Conservation (phyloP, 2,888 invertebrate genomes). For the Ferrisia virgata region DNA sequence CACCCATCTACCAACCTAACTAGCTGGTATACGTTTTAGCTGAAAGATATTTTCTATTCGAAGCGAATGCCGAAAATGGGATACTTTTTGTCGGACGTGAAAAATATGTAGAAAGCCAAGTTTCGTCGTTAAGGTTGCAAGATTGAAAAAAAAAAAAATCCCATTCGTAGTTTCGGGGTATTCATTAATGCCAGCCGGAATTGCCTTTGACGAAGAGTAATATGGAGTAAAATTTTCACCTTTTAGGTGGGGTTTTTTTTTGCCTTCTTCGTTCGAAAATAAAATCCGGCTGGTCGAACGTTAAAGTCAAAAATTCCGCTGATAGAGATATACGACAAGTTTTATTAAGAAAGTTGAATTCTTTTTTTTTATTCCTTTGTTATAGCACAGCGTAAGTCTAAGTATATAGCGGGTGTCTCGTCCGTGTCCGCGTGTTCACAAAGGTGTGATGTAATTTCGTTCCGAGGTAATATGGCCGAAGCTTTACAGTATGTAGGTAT, state of each 20-base stretch:
- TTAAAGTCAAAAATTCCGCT: not conserved
- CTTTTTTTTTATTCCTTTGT: not conserved
- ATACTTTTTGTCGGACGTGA: not conserved
- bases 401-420: not conserved
- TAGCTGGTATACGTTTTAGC: not conserved
- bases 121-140: not conserved
- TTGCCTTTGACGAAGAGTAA: conserved; percentile 10
- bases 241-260: too few relatives aligned
- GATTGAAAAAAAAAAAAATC: not conserved
- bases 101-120: not conserved
- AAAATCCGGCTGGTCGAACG: not conserved
- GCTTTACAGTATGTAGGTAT: too few relatives aligned
- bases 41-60: not conserved
- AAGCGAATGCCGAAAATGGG: not conserved
- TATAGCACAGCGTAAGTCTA: too few relatives aligned
- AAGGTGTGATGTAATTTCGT: not conserved
- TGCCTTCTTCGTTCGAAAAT: not conserved
- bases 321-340: conserved; percentile 10
- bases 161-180: not conserved
- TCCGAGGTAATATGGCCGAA: not conserved
- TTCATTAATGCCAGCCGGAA: conserved; percentile 1
- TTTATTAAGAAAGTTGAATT: conserved; percentile 3
- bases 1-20: too few relatives aligned
- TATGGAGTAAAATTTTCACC: not conserved
- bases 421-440: not conserved